These are phyloP conservation scores for Smittia sp. DNA, from an alignment of 2,888 invertebrate species.

Conservation along the genomic window DNA sequence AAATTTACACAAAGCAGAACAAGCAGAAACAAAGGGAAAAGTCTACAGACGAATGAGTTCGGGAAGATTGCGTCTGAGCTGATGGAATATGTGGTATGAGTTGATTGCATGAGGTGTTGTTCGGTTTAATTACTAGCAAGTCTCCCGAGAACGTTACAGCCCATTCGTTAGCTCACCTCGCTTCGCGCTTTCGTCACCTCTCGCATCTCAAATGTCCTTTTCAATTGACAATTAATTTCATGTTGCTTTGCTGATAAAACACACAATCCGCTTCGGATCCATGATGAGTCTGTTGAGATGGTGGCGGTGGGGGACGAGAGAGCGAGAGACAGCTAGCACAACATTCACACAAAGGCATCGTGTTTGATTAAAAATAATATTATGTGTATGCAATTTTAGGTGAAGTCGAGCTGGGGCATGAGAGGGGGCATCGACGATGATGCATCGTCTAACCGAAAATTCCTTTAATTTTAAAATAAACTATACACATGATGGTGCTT, in stretches of 20 bases:
- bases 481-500: slow-evolving; percentile 24
- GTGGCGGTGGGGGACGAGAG: neutral
- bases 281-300: slow-evolving; percentile 7
- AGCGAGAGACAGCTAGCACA: neutral
- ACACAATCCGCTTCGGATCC: neutral
- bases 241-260: neutral
- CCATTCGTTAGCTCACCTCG: neutral
- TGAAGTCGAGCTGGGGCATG: neutral
- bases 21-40: neutral
- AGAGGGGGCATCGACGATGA: neutral
- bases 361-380: slow-evolving; percentile 26
- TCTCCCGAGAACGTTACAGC: neutral
- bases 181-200: no score
- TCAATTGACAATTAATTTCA: neutral
- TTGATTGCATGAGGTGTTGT: no score
- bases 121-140: neutral
- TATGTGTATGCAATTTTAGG: slow-evolving; percentile 6
- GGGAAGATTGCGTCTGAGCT: neutral
- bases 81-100: no score
- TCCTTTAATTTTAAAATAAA: slow-evolving; percentile 30
- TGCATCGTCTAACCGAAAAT: slow-evolving; percentile 20
- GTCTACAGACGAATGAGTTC: neutral
- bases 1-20: neutral
- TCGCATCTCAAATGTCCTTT: neutral
- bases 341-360: slow-evolving; percentile 19